phyloP scores from a whole-genome alignment of 2,113 vertebrate genomes.

The Monopterus albus region DNA sequence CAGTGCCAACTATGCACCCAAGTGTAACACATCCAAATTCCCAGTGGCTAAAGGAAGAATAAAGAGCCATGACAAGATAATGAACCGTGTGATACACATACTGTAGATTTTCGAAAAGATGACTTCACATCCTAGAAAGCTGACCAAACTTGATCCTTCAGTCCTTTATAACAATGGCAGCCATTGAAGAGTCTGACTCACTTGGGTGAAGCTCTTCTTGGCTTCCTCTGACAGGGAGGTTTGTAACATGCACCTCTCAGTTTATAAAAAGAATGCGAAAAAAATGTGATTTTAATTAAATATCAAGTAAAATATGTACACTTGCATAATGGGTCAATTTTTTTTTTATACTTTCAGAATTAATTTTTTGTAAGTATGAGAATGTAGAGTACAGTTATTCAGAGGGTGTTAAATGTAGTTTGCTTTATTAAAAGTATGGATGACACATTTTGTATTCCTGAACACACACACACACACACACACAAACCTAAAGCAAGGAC shows the following conservation, averaged over 20 bases:
- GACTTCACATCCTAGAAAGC: conserved; percentile 61
- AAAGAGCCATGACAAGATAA: conserved; percentile 8
- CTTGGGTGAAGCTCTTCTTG: conserved; percentile 20
- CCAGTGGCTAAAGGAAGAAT: conserved; percentile 5
- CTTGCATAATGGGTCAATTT: too few relatives aligned
- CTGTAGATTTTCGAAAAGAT: conserved; percentile 34
- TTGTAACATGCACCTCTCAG: conserved; percentile 1
- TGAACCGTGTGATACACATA: conserved; percentile 23
- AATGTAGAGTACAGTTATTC: too few relatives aligned
- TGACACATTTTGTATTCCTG: too few relatives aligned
- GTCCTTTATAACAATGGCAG: conserved; percentile 51
- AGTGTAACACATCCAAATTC: conserved; percentile 14
- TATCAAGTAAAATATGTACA: too few relatives aligned
- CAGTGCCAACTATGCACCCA: conserved; percentile 21
- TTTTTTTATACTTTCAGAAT: too few relatives aligned
- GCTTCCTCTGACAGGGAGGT: conserved; percentile 37
- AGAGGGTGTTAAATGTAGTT: too few relatives aligned
- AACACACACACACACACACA: too few relatives aligned
- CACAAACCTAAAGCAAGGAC: too few relatives aligned
- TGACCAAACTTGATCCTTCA: conserved; percentile 67
- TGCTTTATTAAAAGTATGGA: too few relatives aligned
- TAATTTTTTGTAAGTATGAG: too few relatives aligned
- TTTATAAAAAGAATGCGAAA: not conserved
- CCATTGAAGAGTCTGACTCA: conserved; percentile 53
- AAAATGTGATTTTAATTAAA: not conserved